Evolutionary conservation across 2,113 vertebrate genomes (phyloP).

Genomic region (Etheostoma spectabile): DNA sequence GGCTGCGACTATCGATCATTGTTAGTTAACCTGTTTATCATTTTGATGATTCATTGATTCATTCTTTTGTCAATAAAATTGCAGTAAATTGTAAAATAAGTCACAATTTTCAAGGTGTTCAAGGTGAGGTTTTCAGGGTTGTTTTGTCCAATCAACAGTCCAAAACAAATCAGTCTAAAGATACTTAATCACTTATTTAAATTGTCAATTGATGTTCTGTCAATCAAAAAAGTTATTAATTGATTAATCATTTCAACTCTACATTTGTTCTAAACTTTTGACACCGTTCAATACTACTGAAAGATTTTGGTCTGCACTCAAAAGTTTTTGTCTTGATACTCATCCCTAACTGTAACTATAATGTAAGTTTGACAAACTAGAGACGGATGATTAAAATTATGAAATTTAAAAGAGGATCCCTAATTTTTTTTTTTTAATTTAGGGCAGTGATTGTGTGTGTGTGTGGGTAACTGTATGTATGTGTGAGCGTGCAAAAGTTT

Average conservation of each 20-base stretch:
- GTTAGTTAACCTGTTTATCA: not conserved
- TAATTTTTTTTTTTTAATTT: slow-evolving; percentile 1
- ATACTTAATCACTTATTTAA: not conserved
- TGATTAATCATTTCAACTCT: not conserved
- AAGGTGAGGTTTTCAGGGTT: not conserved
- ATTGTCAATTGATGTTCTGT: not conserved
- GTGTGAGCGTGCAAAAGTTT: slow-evolving; percentile 33
- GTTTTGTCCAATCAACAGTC: not conserved
- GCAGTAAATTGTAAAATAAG: not conserved
- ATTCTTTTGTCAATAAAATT: not conserved
- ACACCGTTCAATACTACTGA: not conserved
- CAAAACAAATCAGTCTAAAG: not conserved
- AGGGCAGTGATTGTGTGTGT: not conserved
- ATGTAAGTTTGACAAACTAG: slow-evolving; percentile 1
- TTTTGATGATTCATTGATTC: not conserved
- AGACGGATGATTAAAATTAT: slow-evolving; percentile 34
- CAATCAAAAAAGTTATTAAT: not conserved
- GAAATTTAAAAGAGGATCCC: slow-evolving; percentile 9
- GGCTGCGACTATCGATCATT: not conserved
- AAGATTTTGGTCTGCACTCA: not conserved
- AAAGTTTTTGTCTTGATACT: not conserved
- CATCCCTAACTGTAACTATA: not conserved
- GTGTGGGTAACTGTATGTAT: not conserved
- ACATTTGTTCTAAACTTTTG: not conserved
- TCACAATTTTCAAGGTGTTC: not conserved